Base-by-base conservation (phyloP, 2,888 invertebrate species). In the Limnephilus lunatus region DNA sequence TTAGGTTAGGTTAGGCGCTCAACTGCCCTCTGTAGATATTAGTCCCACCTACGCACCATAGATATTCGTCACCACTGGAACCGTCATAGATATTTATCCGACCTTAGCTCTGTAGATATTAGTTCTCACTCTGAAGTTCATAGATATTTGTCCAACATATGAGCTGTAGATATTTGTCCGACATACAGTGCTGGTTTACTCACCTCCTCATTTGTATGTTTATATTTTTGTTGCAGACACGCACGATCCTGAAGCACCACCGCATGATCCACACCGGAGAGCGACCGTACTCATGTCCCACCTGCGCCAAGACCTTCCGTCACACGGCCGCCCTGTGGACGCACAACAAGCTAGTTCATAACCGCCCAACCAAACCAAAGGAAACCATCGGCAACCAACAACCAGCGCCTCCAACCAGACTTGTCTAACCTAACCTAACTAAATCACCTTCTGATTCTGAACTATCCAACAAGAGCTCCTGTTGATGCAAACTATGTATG, bases 251-350 rank as follows among this genome's bases (percentile, higher is more conserved):
- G 82, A 81, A 80, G 31, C 81, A 88, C 68, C 91, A 91, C n/a
- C 81, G 48, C 81, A 35, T 91, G 82, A 91, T 82, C 25, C 91
- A 91, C 82, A 91, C 91, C 5, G 91, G 91, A 9, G 91, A 91
- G 91, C 25, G 91, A n/a, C 91, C 91, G 5, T 91, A 82, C 82
- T 48, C 91, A 4, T 91, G 91, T 31, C 31, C n/a, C 32, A 44
- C 35, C 25, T 91, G 91, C 81, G 88, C 88, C 19, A 91, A 88
- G 68, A 86, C 87, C 44, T 91, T 91, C 68, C 48, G 91, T 19
- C 88, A 88, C 53, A 82, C 86, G 88, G 91, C 91, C 30, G 91
- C 91, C 31, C 82, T 87, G 32, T 91, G 91, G 91, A 91, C 91
- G 14, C 91, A 91, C 87, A 91, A 35, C 32, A 91, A 91, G 30